Percentiles rank a stretch among this genome's conserved stretches.
These are phyloP conservation scores for Lumbricus terrestris DNA, from an alignment of 2,888 invertebrate genomes.

Conservation along the genomic window DNA sequence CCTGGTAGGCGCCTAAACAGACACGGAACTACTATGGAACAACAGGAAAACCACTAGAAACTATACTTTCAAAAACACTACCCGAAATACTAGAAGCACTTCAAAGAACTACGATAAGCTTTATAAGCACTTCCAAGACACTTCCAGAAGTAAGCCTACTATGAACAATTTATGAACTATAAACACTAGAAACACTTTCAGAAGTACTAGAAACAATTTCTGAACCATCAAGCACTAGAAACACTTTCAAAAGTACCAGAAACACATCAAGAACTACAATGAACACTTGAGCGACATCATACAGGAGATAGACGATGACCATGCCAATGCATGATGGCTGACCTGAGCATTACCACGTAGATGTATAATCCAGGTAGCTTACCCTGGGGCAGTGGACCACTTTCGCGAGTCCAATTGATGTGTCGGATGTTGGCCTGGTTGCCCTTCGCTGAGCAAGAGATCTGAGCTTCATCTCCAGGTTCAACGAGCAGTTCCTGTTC, in stretches of 20 bases:
- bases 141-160: neutral
- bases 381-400: slow-evolving; percentile 59
- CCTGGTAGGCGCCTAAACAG: slow-evolving; percentile 49
- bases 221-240: too few species aligned
- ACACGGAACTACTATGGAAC: neutral
- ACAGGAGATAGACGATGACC: too few species aligned
- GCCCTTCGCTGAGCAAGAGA: slow-evolving; percentile 57
- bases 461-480: slow-evolving; percentile 62
- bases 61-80: neutral
- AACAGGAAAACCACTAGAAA: neutral
- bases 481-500: slow-evolving; percentile 55
- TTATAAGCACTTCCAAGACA: neutral
- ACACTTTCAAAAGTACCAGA: neutral
- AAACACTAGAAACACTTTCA: too few species aligned
- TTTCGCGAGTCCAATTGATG: slow-evolving; percentile 46
- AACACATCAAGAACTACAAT: neutral
- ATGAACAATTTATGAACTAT: neutral
- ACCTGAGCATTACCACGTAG: neutral
- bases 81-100: neutral
- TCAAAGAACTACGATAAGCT: neutral
- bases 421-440: slow-evolving; percentile 19
- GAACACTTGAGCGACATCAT: neutral
- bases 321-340: neutral
- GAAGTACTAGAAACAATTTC: too few species aligned
- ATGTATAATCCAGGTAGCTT: slow-evolving; percentile 49